Evolutionary conservation across 2,888 invertebrate genomes (phyloP).

Genomic region (Slavum lentiscoides): DNA sequence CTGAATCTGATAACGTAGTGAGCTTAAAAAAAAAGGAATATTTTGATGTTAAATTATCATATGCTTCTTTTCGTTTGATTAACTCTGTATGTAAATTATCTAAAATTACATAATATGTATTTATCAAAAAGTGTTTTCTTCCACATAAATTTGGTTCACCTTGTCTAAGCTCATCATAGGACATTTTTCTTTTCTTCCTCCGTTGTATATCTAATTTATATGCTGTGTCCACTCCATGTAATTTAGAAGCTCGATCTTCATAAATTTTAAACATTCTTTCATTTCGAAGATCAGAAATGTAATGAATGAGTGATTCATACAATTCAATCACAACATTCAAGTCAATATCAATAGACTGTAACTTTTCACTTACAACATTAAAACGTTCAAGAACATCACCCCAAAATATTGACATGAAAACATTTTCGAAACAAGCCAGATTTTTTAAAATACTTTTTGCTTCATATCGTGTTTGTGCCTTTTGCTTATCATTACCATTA

Average conservation of each 20-base stretch:
- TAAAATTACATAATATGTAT: conserved; percentile 17
- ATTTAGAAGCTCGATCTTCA: conserved; percentile 19
- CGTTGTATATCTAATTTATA: conserved; percentile 8
- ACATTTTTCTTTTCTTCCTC: conserved; percentile 2
- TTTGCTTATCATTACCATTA: conserved; percentile 5
- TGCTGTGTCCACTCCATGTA: neutral
- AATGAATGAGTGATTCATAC: conserved; percentile 16
- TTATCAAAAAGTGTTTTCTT: conserved; percentile 14
- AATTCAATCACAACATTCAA: neutral
- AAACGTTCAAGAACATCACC: conserved; percentile 6
- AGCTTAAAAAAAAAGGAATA: conserved; percentile 22
- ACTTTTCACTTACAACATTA: conserved; percentile 1
- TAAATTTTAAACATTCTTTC: conserved; percentile 8
- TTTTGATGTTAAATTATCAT: conserved; percentile 18
- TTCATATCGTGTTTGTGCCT: conserved; percentile 3
- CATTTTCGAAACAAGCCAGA: neutral
- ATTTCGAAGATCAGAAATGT: neutral
- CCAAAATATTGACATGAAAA: conserved; percentile 16
- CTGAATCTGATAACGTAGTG: conserved; percentile 13
- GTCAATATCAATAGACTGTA: conserved; percentile 4
- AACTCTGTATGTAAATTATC: no score
- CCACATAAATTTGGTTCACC: neutral
- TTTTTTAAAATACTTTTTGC: conserved; percentile 10
- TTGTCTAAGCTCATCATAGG: neutral
- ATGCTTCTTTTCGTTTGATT: conserved; percentile 23